Evolutionary conservation across 2,888 invertebrate species (phyloP).

Genomic region (Cotesia congregata): DNA sequence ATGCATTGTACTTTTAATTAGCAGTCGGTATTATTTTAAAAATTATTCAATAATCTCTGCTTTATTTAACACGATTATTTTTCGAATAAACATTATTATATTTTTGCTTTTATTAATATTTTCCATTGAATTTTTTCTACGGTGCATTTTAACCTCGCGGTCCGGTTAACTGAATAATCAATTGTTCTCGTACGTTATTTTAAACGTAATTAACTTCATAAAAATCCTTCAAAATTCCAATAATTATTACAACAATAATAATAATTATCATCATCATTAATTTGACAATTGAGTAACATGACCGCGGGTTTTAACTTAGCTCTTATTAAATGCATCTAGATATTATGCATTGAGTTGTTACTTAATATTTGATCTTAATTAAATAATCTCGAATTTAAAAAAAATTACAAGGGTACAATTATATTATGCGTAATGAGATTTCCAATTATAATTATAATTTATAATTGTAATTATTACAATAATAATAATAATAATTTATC

Average conservation of each 20-base stretch:
- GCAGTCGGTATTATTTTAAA: conserved; percentile 54
- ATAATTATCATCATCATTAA: conserved; percentile 17
- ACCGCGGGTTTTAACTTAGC: conserved; percentile 50
- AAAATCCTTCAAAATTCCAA: not conserved
- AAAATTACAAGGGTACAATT: conserved; percentile 49
- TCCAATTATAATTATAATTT: not conserved
- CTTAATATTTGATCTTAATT: conserved; percentile 29
- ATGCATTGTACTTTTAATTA: conserved; percentile 63
- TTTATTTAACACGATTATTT: conserved; percentile 32
- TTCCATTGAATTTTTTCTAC: conserved; percentile 43
- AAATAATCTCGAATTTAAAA: conserved; percentile 30
- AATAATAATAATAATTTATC: conserved; percentile 2
- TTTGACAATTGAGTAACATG: conserved; percentile 48
- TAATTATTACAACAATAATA: conserved; percentile 10
- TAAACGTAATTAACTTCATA: too few relatives aligned
- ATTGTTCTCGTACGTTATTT: conserved; percentile 17
- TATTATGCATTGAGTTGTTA: conserved; percentile 39
- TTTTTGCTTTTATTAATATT: conserved; percentile 37
- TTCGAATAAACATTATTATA: conserved; percentile 32
- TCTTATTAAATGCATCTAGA: conserved; percentile 44
- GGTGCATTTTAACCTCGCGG: conserved; percentile 49
- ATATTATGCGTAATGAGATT: conserved; percentile 53
- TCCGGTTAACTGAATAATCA: conserved; percentile 49
- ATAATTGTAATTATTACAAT: not conserved
- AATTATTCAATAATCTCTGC: conserved; percentile 32